Base-by-base conservation (phyloP, 2,113 vertebrate genomes). In the Crocuta crocuta region DNA sequence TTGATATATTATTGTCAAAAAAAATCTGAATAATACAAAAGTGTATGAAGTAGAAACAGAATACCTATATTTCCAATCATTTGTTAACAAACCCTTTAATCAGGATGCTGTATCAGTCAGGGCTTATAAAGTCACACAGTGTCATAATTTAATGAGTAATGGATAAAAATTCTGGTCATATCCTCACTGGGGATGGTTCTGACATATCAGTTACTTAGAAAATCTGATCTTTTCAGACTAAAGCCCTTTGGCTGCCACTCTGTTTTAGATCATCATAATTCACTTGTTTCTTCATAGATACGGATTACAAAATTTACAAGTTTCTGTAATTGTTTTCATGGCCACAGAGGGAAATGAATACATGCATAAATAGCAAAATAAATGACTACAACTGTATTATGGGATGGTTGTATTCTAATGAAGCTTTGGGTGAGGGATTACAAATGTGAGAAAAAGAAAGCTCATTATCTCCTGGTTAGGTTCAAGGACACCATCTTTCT, bases 101-200 rank as follows among this genome's bases (percentile, higher is more conserved):
- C 97, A 92, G 97, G 84, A 96, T 1, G 0, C 97, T 48, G 28
- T 98, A 98, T 96, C 98, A 98, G 97, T 97, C 96, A 98, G 98
- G 74, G 95, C 97, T 98, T 95, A 87, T 97, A 92, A 98, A 99
- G 97, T 98, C 98, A 98, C 71, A 95, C 23, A 87, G 43, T 66
- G 88, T 61, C 97, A 96, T 98, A 97, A 98, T 98, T 98, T 99
- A 99, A 99, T 98, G 98, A 99, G 98, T 17, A 0, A 93, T 87
- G 95, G 96, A 98, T 99, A 92, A 98, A 98, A 98, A 99, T 98
- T 99, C 98, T 85, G 92, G 73, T 99, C 98, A 98, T 96, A 98
- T 89, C 85, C 98, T 94, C 94, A 31, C 94, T 94, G 82, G 96
- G 55, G 81, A 96, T 7, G 45, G 82, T 97, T 98, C 97, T 98